Percentiles rank a stretch among this genome's conserved stretches.
Evolutionary conservation across 2,888 invertebrate genomes (phyloP).

Genomic region (Melinopterus prodromus): DNA sequence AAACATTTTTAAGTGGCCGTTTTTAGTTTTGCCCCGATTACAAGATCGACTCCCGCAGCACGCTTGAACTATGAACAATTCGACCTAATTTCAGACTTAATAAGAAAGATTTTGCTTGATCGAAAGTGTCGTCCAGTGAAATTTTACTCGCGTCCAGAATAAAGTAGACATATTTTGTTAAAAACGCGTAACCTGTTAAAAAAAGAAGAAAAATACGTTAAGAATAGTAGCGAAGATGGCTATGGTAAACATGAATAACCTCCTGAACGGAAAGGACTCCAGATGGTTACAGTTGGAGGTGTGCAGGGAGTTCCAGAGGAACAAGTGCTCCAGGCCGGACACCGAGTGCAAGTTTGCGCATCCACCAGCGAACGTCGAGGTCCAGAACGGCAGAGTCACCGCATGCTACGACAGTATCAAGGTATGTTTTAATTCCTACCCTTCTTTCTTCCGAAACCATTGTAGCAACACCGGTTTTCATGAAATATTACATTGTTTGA

Average conservation of each 20-base stretch:
- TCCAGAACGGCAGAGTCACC: constrained; percentile 99
- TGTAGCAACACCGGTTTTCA: no score
- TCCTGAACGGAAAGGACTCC: constrained; percentile 98
- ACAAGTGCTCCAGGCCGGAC: constrained; percentile 99
- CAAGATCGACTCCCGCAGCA: neutral
- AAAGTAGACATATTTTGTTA: constrained; percentile 16
- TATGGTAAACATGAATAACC: constrained; percentile 97
- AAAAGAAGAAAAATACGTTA: constrained; percentile 11
- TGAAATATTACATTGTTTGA: no score
- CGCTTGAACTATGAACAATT: constrained; percentile 14
- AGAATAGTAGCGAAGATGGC: constrained; percentile 65
- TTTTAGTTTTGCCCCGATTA: neutral
- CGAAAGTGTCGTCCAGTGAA: constrained; percentile 38
- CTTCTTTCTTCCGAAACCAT: neutral
- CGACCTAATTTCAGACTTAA: constrained; percentile 8
- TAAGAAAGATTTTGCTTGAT: constrained; percentile 14
- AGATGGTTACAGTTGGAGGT: constrained; percentile 99
- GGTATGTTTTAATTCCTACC: constrained; percentile 70
- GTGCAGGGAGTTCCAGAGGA: constrained; percentile 98
- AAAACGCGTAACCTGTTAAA: neutral
- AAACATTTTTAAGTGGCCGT: constrained; percentile 4
- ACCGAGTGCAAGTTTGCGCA: constrained; percentile 99
- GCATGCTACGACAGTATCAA: constrained; percentile 99
- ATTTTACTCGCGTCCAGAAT: constrained; percentile 47
- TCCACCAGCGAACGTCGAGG: constrained; percentile 99